Evolutionary conservation across 2,797 vertebrate species (phyloP), one percentile per base, ranked within the genome.

Genomic region (Vipera ursinii): DNA sequence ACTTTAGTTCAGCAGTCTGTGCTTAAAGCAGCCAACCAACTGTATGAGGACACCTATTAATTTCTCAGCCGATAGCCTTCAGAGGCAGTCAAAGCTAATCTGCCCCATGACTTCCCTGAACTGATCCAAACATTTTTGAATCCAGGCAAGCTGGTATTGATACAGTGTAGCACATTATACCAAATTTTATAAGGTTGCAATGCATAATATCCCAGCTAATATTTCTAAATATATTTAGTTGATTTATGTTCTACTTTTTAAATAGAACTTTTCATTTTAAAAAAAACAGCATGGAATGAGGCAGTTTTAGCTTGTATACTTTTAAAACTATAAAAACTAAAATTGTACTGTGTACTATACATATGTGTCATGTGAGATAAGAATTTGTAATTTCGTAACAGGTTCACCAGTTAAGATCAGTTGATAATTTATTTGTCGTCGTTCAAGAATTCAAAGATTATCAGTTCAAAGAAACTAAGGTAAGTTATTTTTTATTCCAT

Each of bases 381-480:
- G 87, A 0, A 0, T 82, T 73, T 95, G 89, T 92, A 65, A 0
- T 94, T 73, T 90, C 53, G 22, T 89, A 3, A 53, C 12, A 99
- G 99, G 98, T 99, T 92, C 99, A 99, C 96, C 98, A 96, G 12
- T 97, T 99, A 55, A 98, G 98, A 94, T 99, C 99, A 57, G 98
- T 99, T 95, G 99, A 99, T 97, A 99, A 99, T 94, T 97, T 99
- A 69, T 99, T 99, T 97, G 99, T 99, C 69, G 98, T 99, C 15
- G 98, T 99, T 92, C 96, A 99, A 86, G 98, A 99, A 89, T 98
- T 98, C 97, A 97, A 98, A 88, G 97, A 98, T 94, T 99, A 98
- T 89, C 97, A 97, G 1, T 99, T 99, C 94, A 98, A 99, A 97
- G 98, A 98, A 89, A 98, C 96, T 69, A 99, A 99, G 98, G 99